phyloP scores from a whole-genome alignment of 2,888 invertebrate species.

The Fragum fragum region DNA sequence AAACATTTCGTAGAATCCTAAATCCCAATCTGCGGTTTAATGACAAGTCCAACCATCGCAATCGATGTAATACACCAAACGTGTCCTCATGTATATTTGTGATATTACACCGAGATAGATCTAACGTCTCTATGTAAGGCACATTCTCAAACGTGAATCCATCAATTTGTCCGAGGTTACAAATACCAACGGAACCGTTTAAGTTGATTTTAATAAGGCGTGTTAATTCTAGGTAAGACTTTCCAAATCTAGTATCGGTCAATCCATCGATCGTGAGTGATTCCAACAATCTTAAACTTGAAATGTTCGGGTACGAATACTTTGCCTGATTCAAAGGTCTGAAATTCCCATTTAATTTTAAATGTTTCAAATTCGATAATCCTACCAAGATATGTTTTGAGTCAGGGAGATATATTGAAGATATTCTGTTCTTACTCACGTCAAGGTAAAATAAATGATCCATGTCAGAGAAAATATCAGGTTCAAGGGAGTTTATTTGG shows the following conservation, averaged over 20 bases:
- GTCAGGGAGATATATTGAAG: background rate
- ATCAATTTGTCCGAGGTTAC: background rate
- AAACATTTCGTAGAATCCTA: background rate
- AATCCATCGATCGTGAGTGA: constrained; percentile 14
- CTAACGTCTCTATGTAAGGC: background rate
- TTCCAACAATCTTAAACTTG: background rate
- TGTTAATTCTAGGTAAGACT: background rate
- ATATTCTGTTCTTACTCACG: background rate
- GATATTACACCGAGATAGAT: background rate
- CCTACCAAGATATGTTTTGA: background rate
- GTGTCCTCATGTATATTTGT: background rate
- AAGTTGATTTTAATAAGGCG: background rate
- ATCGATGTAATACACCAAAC: background rate
- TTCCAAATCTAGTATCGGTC: background rate
- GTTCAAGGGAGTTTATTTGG: background rate
- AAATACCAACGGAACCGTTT: background rate
- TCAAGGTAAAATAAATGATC: background rate
- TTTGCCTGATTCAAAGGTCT: background rate
- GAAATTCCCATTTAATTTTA: constrained; percentile 10
- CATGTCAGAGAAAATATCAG: background rate
- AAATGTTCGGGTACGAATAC: background rate
- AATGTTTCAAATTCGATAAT: background rate
- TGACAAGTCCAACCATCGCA: constrained; percentile 13
- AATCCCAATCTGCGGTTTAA: constrained; percentile 1
- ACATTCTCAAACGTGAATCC: background rate